Evolutionary conservation across 2,888 invertebrate species (phyloP).

Genomic region (Petrophora chlorosata): DNA sequence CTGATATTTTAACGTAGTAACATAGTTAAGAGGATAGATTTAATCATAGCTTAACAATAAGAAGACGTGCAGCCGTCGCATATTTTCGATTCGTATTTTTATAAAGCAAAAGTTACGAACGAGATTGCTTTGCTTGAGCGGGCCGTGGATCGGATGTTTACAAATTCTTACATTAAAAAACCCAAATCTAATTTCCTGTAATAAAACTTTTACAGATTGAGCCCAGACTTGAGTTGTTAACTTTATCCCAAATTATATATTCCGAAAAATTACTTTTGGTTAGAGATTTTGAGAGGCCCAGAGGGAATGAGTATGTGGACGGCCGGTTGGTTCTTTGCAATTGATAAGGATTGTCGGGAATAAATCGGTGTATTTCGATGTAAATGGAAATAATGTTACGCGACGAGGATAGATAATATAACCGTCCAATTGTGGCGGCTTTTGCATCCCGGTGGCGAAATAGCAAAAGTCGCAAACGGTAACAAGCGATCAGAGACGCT

Average conservation of each 20-base stretch:
- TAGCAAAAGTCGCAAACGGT: conserved; percentile 63
- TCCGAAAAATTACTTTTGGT: conserved; percentile 43
- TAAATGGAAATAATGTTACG: conserved; percentile 51
- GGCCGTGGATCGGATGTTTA: conserved; percentile 65
- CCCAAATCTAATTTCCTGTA: conserved; percentile 38
- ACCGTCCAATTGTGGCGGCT: conserved; percentile 82
- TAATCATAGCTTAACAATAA: conserved; percentile 78
- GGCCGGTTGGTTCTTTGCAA: conserved; percentile 25
- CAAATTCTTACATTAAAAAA: conserved; percentile 42
- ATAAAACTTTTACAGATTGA: conserved; percentile 20
- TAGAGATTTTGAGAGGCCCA: conserved; percentile 66
- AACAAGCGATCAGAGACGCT: conserved; percentile 54
- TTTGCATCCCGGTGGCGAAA: conserved; percentile 72
- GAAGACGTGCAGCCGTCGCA: conserved; percentile 78
- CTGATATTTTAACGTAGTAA: conserved; percentile 81
- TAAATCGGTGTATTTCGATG: conserved; percentile 20
- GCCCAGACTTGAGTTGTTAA: conserved; percentile 24
- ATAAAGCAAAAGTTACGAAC: conserved; percentile 82
- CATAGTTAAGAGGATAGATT: conserved; percentile 74
- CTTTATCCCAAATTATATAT: conserved; percentile 24
- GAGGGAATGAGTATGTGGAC: conserved; percentile 51
- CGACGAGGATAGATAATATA: conserved; percentile 75
- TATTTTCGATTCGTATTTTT: conserved; percentile 84
- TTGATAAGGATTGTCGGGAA: conserved; percentile 12
- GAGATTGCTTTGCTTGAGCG: conserved; percentile 82